Conservation (phyloP, 1,140 invertebrate species). For the silkworm (Bombyx mori) region ASM3026992v2 NC_085119.1:11128001-11128500, state of each 20-base stretch:
- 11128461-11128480: slow-evolving; percentile 1
- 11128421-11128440: slow-evolving; percentile 54
- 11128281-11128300: slow-evolving; percentile 68
- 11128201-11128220: slow-evolving; percentile 35
- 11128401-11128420: slow-evolving; percentile 43
- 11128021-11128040: too few relatives aligned
- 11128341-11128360: slow-evolving; percentile 63
- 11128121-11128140: too few relatives aligned
- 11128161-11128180: too few relatives aligned
- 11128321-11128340: slow-evolving; percentile 62
- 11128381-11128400: slow-evolving; percentile 54
- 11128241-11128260: slow-evolving; percentile 59
- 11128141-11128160: too few relatives aligned
- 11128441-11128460: slow-evolving; percentile 30
- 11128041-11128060: too few relatives aligned
- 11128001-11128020: too few relatives aligned
- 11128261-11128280: slow-evolving; percentile 57
- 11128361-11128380: slow-evolving; percentile 59
- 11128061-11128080: too few relatives aligned
- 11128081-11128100: too few relatives aligned
- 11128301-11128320: slow-evolving; percentile 64
- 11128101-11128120: too few relatives aligned
- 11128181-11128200: slow-evolving; percentile 24
- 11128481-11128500: neutral
- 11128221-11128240: slow-evolving; percentile 66